phyloP scores from a whole-genome alignment of 2,888 invertebrate species.

The Tricholauxania praeusta region DNA sequence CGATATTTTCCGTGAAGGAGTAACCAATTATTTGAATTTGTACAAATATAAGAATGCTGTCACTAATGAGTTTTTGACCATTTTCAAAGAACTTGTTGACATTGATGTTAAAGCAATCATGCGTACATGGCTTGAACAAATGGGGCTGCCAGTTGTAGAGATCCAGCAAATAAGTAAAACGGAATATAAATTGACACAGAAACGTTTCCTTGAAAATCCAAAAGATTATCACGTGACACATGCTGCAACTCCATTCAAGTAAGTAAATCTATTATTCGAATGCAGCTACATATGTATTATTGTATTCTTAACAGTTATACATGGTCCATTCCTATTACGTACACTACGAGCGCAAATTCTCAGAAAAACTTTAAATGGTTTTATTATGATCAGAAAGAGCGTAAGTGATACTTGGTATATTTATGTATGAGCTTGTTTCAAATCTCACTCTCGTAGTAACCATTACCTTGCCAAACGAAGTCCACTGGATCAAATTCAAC shows the following conservation, averaged over 20 bases:
- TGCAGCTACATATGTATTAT: background rate
- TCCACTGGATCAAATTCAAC: constrained; percentile 87
- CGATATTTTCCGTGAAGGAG: constrained; percentile 78
- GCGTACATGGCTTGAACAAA: constrained; percentile 91
- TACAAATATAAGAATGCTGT: constrained; percentile 82
- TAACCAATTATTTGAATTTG: constrained; percentile 79
- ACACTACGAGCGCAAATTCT: constrained; percentile 72
- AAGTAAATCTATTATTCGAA: constrained; percentile 49
- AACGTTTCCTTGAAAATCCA: constrained; percentile 80
- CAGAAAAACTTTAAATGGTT: constrained; percentile 64
- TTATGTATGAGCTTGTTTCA: background rate
- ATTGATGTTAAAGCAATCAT: constrained; percentile 74
- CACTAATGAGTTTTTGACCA: constrained; percentile 79
- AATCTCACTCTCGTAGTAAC: constrained; percentile 50
- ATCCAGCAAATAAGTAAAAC: constrained; percentile 70
- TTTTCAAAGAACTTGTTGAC: constrained; percentile 71
- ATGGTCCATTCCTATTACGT: constrained; percentile 89
- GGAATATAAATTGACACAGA: constrained; percentile 76
- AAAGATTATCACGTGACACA: constrained; percentile 69
- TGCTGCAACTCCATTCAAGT: constrained; percentile 71
- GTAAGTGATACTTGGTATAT: constrained; percentile 40
- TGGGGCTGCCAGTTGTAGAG: constrained; percentile 85
- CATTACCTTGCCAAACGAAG: constrained; percentile 68
- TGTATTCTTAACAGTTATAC: constrained; percentile 73
- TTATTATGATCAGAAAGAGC: constrained; percentile 61